These are phyloP conservation scores for Zaprionus tsacasi DNA, from an alignment of 1,140 invertebrate species.

Conservation along the genomic window DNA sequence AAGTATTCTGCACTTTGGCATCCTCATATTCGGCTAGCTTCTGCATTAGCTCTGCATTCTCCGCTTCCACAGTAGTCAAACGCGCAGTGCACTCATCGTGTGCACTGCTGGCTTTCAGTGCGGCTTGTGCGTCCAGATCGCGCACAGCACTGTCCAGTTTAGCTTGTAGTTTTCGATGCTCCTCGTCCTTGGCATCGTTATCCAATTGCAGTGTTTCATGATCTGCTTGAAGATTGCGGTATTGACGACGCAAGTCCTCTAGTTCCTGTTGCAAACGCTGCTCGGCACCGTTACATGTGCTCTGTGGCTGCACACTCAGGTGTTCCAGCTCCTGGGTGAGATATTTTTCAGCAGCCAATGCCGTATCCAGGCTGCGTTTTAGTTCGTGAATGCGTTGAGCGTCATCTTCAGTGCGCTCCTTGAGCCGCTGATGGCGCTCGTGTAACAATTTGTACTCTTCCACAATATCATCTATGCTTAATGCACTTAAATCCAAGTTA, in stretches of 20 bases:
- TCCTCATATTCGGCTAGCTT: conserved; percentile 73
- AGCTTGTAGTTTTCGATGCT: conserved; percentile 25
- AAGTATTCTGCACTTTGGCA: conserved; percentile 50
- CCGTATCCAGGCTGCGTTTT: conserved; percentile 73
- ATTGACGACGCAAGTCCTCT: conserved; percentile 64
- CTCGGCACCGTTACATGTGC: not conserved
- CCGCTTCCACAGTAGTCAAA: conserved; percentile 50
- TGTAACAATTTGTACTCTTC: conserved; percentile 72
- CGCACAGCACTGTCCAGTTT: conserved; percentile 44
- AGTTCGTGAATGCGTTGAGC: conserved; percentile 75
- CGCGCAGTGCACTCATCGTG: conserved; percentile 55
- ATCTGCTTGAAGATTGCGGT: conserved; percentile 48
- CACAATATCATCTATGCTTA: conserved; percentile 69
- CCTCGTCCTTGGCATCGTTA: conserved; percentile 57
- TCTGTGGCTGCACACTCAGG: conserved; percentile 30
- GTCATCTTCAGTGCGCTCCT: conserved; percentile 57
- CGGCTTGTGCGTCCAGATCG: conserved; percentile 19
- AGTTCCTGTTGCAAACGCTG: conserved; percentile 48
- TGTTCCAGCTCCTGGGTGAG: conserved; percentile 77
- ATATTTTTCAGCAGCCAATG: conserved; percentile 66
- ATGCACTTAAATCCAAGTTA: conserved; percentile 60
- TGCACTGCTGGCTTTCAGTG: conserved; percentile 16
- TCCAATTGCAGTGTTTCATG: conserved; percentile 65
- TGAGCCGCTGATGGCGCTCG: conserved; percentile 62
- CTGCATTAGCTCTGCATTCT: conserved; percentile 71